These are phyloP conservation scores for Ciconia maguari DNA, from an alignment of 2,113 vertebrate species.

Conservation along the genomic window DNA sequence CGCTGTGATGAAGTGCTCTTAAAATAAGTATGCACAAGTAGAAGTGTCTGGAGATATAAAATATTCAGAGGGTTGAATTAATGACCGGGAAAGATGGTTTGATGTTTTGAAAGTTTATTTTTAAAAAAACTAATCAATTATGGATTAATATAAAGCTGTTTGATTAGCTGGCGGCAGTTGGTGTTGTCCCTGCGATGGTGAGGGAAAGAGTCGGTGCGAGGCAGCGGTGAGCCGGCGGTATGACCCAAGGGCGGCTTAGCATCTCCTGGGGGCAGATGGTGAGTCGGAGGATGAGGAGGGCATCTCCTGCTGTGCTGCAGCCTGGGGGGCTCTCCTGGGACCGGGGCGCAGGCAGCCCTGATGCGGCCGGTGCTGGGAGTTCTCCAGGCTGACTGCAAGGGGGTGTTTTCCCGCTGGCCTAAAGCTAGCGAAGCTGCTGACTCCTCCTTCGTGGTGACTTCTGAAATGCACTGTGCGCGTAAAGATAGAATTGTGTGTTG, in stretches of 20 bases:
- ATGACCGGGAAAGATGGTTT: neutral
- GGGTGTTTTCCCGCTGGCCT: neutral
- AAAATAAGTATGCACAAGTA: slow-evolving; percentile 25
- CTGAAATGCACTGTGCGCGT: neutral
- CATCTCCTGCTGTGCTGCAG: neutral
- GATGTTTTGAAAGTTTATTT: slow-evolving; percentile 16
- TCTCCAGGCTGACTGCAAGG: neutral
- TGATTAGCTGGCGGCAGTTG: neutral
- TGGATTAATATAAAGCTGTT: slow-evolving; percentile 30
- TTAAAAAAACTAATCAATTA: slow-evolving; percentile 4
- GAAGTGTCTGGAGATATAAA: slow-evolving; percentile 49
- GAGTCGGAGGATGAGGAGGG: neutral
- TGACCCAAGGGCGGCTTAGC: neutral
- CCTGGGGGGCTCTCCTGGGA: neutral
- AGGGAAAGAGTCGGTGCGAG: rapidly evolving
- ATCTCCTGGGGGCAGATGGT: neutral
- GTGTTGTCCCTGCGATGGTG: neutral
- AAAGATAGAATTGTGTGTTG: neutral
- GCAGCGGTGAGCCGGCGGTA: rapidly evolving
- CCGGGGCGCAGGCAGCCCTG: neutral
- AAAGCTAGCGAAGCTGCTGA: neutral
- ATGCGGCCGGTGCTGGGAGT: neutral
- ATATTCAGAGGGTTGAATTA: slow-evolving; percentile 54
- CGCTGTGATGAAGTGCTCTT: slow-evolving; percentile 43
- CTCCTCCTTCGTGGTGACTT: neutral